These are phyloP conservation scores for Tragelaphus imberbis DNA, from an alignment of 2,113 vertebrate genomes.

Conservation along the genomic window DNA sequence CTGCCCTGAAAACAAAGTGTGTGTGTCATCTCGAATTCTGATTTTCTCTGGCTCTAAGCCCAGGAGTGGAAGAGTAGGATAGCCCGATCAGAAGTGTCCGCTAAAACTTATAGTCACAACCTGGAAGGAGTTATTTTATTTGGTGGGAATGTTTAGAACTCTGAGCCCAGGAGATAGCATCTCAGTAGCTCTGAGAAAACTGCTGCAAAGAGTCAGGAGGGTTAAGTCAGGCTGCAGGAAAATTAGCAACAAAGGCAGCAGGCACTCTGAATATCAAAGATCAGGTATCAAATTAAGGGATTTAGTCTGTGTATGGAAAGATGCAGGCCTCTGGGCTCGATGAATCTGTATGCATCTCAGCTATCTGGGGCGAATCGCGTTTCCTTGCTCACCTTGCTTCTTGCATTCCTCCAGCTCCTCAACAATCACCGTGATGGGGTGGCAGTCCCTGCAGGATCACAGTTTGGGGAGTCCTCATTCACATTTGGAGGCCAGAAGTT, in stretches of 20 bases:
- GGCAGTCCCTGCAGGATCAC: accelerated
- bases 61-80: not conserved
- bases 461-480: not conserved
- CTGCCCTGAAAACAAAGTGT: not conserved
- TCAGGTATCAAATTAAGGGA: not conserved
- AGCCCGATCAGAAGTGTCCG: not conserved
- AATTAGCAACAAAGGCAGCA: not conserved
- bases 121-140: not conserved
- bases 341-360: not conserved
- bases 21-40: accelerated
- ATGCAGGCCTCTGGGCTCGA: not conserved
- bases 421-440: not conserved
- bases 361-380: not conserved
- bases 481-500: not conserved
- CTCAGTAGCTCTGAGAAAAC: not conserved
- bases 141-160: not conserved
- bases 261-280: not conserved
- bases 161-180: not conserved
- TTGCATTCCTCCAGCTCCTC: not conserved
- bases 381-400: not conserved
- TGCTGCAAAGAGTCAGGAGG: not conserved
- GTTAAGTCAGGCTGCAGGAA: not conserved
- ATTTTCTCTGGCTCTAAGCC: too few species aligned
- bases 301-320: not conserved
- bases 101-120: not conserved